Percentiles rank a stretch among this genome's conserved stretches.
These are phyloP conservation scores for Yponomeuta sedellus DNA, from an alignment of 2,888 invertebrate species.

Conservation along the genomic window DNA sequence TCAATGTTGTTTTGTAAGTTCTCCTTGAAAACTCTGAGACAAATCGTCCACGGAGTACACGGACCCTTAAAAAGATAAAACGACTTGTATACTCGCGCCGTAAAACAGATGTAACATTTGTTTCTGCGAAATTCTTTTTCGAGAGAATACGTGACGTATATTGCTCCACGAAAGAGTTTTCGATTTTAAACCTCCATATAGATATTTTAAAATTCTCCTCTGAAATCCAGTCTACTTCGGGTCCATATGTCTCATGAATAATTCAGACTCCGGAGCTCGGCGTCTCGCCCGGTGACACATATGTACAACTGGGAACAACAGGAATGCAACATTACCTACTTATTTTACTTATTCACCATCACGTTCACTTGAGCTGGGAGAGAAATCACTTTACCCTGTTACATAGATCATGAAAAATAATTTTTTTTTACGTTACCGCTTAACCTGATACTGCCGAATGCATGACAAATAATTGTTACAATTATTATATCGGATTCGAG, in stretches of 20 bases:
- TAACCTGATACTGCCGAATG: too few species aligned
- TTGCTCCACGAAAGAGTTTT: constrained; percentile 39
- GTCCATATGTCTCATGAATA: constrained; percentile 74
- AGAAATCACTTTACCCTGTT: background rate
- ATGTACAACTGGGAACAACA: constrained; percentile 25
- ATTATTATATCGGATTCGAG: too few species aligned
- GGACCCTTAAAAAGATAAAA: too few species aligned
- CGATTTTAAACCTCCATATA: constrained; percentile 62
- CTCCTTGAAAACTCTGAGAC: background rate
- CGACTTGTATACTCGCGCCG: background rate
- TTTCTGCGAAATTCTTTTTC: constrained; percentile 3
- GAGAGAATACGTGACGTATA: constrained; percentile 12
- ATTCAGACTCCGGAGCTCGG: constrained; percentile 60
- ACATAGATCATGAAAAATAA: background rate
- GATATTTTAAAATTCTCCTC: constrained; percentile 71
- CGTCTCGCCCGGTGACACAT: constrained; percentile 41
- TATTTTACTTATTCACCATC: constrained; percentile 25
- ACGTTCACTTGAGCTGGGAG: background rate
- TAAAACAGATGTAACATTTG: constrained; percentile 8
- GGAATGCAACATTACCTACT: constrained; percentile 28
- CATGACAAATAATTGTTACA: too few species aligned
- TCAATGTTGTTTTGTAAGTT: too few species aligned
- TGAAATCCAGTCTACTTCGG: constrained; percentile 73
- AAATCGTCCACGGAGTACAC: background rate
- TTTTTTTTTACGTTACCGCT: too few species aligned